Evolutionary conservation across 2,888 invertebrate genomes (phyloP).

Genomic region (Macrosoma leucophasiata): DNA sequence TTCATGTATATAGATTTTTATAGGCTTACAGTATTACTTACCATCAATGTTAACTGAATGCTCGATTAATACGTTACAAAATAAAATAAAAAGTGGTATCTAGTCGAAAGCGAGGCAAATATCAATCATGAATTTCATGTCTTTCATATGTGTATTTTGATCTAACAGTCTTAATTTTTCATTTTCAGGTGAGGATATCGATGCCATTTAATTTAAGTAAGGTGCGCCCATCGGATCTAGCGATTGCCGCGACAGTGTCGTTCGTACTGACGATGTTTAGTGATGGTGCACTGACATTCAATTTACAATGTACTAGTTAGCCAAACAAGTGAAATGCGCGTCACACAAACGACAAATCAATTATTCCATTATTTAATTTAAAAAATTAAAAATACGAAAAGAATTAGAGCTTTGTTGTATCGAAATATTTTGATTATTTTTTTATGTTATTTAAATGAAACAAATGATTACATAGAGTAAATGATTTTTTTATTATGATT

Average conservation of each 20-base stretch:
- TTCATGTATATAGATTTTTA: no score
- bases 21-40: no score
- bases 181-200: slow-evolving; percentile 65
- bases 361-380: slow-evolving; percentile 69
- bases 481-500: slow-evolving; percentile 43
- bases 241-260: slow-evolving; percentile 53
- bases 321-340: slow-evolving; percentile 38
- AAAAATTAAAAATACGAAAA: slow-evolving; percentile 31
- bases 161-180: slow-evolving; percentile 3
- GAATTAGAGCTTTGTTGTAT: slow-evolving; percentile 63
- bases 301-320: slow-evolving; percentile 43
- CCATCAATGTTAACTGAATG: no score
- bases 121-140: no score
- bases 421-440: slow-evolving; percentile 67
- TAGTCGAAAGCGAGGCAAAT: no score
- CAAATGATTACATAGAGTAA: slow-evolving; percentile 64
- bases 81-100: no score
- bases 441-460: slow-evolving; percentile 67
- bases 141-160: no score
- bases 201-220: slow-evolving; percentile 74
- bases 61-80: no score
- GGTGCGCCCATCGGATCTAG: slow-evolving; percentile 54
- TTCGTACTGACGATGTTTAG: slow-evolving; percentile 27
- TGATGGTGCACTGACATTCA: slow-evolving; percentile 34
- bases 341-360: slow-evolving; percentile 56